A percentile compares a stretch with the other conserved stretches of the same genome.
phyloP scores from a whole-genome alignment of 1,140 invertebrate species.

The Doryteuthis pealeii region DNA sequence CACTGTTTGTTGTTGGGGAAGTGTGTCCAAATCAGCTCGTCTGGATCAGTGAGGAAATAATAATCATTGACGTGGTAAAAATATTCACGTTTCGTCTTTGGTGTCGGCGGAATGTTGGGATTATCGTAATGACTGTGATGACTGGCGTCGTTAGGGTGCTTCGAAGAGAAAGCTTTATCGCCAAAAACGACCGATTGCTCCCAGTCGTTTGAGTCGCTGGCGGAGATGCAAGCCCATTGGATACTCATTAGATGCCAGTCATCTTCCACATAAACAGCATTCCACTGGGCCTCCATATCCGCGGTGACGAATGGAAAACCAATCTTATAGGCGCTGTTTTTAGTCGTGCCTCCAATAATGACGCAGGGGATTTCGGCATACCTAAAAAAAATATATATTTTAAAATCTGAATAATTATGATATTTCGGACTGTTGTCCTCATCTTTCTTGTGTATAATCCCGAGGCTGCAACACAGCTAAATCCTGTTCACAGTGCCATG shows the following conservation, averaged over 20 bases:
- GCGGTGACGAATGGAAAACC: conserved; percentile 44
- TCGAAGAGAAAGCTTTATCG: conserved; percentile 42
- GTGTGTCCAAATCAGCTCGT: conserved; percentile 50
- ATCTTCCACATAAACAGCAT: conserved; percentile 51
- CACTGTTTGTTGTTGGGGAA: conserved; percentile 47
- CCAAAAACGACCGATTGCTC: conserved; percentile 50
- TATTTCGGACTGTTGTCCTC: too few relatives aligned
- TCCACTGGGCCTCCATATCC: conserved; percentile 56
- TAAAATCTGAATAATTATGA: too few relatives aligned
- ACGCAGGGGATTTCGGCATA: conserved; percentile 51
- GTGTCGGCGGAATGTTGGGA: too few relatives aligned
- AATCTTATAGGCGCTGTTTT: conserved; percentile 56
- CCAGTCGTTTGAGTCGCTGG: conserved; percentile 46
- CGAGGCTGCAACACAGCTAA: too few relatives aligned
- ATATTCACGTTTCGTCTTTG: too few relatives aligned
- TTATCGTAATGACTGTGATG: conserved; percentile 33
- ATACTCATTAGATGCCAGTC: conserved; percentile 54
- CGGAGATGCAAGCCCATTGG: conserved; percentile 54
- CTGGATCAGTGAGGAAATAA: conserved; percentile 55
- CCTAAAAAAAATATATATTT: conserved; percentile 30
- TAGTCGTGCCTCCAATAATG: conserved; percentile 55
- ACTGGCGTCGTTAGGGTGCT: conserved; percentile 38
- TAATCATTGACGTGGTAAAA: conserved; percentile 47
- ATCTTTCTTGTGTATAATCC: background rate
- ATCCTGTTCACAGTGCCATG: too few relatives aligned